Percentiles rank a stretch among this genome's conserved stretches.
Evolutionary conservation across 64 coral and sea anemone species (phyloP).

Genomic region (Hydrozoanthus tunicans): DNA sequence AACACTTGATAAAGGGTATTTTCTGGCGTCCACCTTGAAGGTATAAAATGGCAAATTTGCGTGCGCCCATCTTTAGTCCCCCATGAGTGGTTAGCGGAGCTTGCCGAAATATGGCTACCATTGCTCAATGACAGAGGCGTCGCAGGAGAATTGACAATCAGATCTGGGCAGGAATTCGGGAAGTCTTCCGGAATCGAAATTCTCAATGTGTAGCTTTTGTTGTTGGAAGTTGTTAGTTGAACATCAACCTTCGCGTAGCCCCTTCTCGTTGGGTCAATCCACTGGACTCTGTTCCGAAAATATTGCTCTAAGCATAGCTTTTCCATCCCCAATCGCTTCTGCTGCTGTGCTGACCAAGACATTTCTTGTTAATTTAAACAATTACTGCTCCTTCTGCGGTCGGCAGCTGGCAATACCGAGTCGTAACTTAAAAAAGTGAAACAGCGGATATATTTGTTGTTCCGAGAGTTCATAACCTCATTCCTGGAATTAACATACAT

Average conservation of each 20-base stretch:
- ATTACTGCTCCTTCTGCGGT: neutral
- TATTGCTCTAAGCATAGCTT: conserved; percentile 55
- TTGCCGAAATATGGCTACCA: neutral
- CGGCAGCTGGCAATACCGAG: neutral
- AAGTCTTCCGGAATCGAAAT: conserved; percentile 71
- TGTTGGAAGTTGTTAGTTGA: conserved; percentile 49
- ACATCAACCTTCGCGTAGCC: conserved; percentile 60
- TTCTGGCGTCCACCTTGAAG: conserved; percentile 51
- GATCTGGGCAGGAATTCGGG: conserved; percentile 70
- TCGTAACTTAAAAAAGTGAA: neutral
- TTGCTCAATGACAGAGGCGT: conserved; percentile 30
- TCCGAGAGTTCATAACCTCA: neutral
- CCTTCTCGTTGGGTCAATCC: conserved; percentile 57
- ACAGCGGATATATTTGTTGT: neutral
- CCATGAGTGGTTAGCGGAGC: conserved; percentile 62
- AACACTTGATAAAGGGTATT: conserved; percentile 85
- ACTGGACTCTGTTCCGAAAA: conserved; percentile 66
- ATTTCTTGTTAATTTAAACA: neutral
- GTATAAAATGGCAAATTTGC: conserved; percentile 73
- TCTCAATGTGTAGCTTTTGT: conserved; percentile 66
- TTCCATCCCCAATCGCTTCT: conserved; percentile 64
- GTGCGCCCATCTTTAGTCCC: conserved; percentile 58
- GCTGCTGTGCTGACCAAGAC: conserved; percentile 66
- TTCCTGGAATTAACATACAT: neutral
- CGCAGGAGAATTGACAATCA: conserved; percentile 68